Evolutionary conservation across 2,888 invertebrate genomes (phyloP).

Genomic region (Pandemis cinnamomeana): DNA sequence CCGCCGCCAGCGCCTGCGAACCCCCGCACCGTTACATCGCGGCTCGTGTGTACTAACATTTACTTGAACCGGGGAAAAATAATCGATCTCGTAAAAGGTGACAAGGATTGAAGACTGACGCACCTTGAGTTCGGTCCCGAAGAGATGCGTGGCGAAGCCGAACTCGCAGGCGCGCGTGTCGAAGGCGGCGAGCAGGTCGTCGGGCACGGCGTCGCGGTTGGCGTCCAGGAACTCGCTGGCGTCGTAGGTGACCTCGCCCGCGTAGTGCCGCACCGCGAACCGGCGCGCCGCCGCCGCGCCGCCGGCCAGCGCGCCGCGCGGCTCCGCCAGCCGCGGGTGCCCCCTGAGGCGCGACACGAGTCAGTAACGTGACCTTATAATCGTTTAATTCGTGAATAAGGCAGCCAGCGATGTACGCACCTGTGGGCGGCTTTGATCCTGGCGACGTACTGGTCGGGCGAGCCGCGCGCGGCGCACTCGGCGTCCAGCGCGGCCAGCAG

Average conservation of each 20-base stretch:
- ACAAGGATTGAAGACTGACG: background rate
- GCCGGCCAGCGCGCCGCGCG: conserved; percentile 84
- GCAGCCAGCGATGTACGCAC: conserved; percentile 42
- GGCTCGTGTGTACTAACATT: too few relatives aligned
- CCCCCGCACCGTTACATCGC: too few relatives aligned
- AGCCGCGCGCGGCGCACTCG: conserved; percentile 94
- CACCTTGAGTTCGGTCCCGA: conserved; percentile 94
- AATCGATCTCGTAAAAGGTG: too few relatives aligned
- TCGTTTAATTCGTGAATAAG: too few relatives aligned
- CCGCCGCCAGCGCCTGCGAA: conserved; percentile 86
- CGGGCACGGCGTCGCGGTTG: conserved; percentile 96
- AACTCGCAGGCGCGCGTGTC: conserved; percentile 97
- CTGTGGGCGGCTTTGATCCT: conserved; percentile 69
- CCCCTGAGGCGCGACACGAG: conserved; percentile 88
- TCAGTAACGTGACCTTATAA: conserved; percentile 54
- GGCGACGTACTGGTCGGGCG: conserved; percentile 79
- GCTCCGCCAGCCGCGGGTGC: conserved; percentile 92
- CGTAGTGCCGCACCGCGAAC: conserved; percentile 96
- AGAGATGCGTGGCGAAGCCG: conserved; percentile 98
- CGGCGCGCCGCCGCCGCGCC: conserved; percentile 87
- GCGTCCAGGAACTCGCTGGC: conserved; percentile 95
- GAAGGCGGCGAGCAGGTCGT: conserved; percentile 96
- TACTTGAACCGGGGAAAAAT: too few relatives aligned
- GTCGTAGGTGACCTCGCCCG: conserved; percentile 91
- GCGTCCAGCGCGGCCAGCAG: conserved; percentile 96